Base-by-base conservation (phyloP, 2,797 vertebrate genomes). In the Glossophaga mutica region DNA sequence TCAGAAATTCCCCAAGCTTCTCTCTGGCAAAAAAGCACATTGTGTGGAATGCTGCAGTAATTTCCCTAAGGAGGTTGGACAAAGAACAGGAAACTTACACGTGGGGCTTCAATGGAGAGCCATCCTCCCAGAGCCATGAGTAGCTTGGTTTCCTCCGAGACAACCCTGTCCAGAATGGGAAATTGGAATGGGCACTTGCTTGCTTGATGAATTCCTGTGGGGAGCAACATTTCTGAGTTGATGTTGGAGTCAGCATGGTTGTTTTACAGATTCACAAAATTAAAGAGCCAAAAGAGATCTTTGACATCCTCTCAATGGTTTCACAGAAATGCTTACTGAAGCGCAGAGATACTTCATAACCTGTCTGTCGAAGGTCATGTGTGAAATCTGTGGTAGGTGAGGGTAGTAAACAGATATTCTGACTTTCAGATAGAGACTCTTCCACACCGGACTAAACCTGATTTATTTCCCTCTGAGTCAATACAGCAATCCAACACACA, bases 101-200 rank as follows among this genome's bases (percentile, higher is more conserved):
- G 19, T 46, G 42, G 26, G 91, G 34, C 19, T 0, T 88, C 97
- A 95, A 37, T 46, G 91, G 83, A 62, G 97, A 95, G 1, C 96
- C 94, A 0, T 97, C 96, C 9, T 96, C 97, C 97, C 97, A 98
- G 32, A 86, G n/a, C 97, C 97, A 97, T 0, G 67, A 22, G 52
- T 50, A 0, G 4, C 3, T 73, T 50, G 96, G 52, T 16, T 84
- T 87, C 55, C 78, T 94, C 71, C 22, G 76, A 57, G 68, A 90
- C 71, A 98, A 3, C 0, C 97, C 97, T 0, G 42, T 81, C 97
- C 97, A 98, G 94, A 98, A 98, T 0, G 97, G 94, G 14, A 48
- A 91, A 52, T 5, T 89, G 42, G 97, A 97, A 55, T 98, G 96
- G 9, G 91, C 93, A 21, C 6, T 85, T 1, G 71, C 52, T 87